phyloP scores from a whole-genome alignment of 1,140 invertebrate species.

The Drosophila ohnishii region DNA sequence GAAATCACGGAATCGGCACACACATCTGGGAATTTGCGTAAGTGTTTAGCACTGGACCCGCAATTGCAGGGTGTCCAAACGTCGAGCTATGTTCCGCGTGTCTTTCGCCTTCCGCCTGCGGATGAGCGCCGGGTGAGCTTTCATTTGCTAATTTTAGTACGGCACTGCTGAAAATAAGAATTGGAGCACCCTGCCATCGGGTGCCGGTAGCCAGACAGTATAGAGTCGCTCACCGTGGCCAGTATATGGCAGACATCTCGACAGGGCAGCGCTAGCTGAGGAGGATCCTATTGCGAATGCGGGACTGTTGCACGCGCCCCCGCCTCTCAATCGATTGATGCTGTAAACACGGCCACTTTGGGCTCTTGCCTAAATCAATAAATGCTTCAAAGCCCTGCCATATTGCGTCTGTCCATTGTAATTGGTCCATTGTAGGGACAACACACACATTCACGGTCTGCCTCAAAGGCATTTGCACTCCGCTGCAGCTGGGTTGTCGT shows the following conservation, averaged over 20 bases:
- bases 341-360: constrained; percentile 19
- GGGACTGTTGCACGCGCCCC: constrained; percentile 30
- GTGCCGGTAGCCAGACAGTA: constrained; percentile 35
- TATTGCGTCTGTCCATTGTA: constrained; percentile 40
- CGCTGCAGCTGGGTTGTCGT: constrained; percentile 15
- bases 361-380: constrained; percentile 62
- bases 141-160: constrained; percentile 71
- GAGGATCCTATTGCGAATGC: constrained; percentile 1
- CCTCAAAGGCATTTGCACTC: constrained; percentile 10
- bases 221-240: constrained; percentile 5
- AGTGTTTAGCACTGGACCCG: constrained; percentile 14
- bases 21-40: constrained; percentile 41
- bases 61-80: neutral
- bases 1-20: constrained; percentile 18
- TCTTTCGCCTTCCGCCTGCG: constrained; percentile 5
- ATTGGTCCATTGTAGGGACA: constrained; percentile 31
- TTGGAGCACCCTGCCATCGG: constrained; percentile 69
- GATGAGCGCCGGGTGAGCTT: constrained; percentile 43
- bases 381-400: constrained; percentile 46
- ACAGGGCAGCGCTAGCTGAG: constrained; percentile 37
- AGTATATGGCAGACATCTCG: constrained; percentile 44
- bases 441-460: neutral
- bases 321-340: constrained; percentile 33
- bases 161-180: constrained; percentile 75
- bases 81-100: neutral